Percentiles rank a stretch among this genome's conserved stretches.
Evolutionary conservation across 2,888 invertebrate genomes (phyloP).

Genomic region (Sinopyrophorus schimmeli): DNA sequence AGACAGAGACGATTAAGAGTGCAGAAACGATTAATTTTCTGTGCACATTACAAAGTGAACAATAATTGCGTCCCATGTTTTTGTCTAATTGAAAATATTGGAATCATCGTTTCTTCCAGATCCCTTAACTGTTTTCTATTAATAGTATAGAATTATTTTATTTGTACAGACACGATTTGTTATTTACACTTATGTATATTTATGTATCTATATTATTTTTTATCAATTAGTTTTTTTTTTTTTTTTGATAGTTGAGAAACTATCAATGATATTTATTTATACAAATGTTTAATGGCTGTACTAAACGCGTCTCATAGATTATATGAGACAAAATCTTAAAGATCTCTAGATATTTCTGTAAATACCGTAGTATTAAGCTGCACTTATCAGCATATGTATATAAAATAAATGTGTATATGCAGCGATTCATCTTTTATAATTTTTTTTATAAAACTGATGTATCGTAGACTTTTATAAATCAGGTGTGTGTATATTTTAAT

Average conservation of each 20-base stretch:
- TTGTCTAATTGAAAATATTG: neutral
- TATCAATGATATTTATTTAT: conserved; percentile 18
- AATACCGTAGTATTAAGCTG: conserved; percentile 28
- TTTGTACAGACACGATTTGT: conserved; percentile 14
- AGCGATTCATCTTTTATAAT: conserved; percentile 10
- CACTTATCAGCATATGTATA: conserved; percentile 26
- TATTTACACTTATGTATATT: conserved; percentile 24
- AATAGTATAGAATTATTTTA: conserved; percentile 12
- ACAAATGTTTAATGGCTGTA: conserved; percentile 29
- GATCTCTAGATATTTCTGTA: conserved; percentile 29
- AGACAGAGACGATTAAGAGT: neutral
- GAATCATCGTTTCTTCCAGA: conserved; percentile 3
- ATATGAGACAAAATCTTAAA: conserved; percentile 22
- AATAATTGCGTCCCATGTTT: neutral
- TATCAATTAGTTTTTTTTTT: conserved; percentile 12
- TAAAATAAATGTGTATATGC: conserved; percentile 31
- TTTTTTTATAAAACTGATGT: too few relatives aligned
- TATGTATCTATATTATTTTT: conserved; percentile 24
- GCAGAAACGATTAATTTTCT: conserved; percentile 7
- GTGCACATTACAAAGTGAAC: conserved; percentile 8
- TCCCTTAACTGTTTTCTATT: conserved; percentile 4
- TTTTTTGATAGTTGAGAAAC: conserved; percentile 15
- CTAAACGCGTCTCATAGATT: conserved; percentile 17
- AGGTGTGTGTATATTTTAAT: too few relatives aligned
- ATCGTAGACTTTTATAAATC: too few relatives aligned